Base-by-base conservation (phyloP, 1,140 invertebrate species). In the Nasonia vitripennis region DNA sequence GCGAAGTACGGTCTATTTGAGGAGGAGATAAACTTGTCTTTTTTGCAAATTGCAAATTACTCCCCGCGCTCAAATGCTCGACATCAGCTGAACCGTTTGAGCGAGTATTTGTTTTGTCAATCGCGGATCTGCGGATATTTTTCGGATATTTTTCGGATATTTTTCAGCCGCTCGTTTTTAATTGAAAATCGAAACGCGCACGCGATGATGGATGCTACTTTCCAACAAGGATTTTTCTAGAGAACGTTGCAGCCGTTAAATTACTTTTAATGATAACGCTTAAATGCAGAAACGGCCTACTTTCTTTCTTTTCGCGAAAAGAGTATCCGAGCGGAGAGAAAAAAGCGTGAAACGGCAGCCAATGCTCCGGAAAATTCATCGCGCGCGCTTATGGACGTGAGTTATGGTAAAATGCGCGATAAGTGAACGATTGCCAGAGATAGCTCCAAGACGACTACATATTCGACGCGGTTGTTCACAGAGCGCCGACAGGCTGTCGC, bases 401-500 rank as follows among this genome's bases (percentile, higher is more conserved):
- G 41, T 41, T 41, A 41, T 41, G 41, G 41, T 41, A 41, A 7
- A 41, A 48, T 48, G 27, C 27, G 12, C 45, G 45, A 48, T 48
- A 48, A 48, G 27, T 27, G 27, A 27, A 27, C 27, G 27, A 27
- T 27, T 27, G 27, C 27, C 27, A 27, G 12, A 48, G 45, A 48
- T 3, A 12, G 1, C 6, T 27, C 45, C 12, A 48, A 48, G 12
- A 2, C 45, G n/a, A n/a, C 45, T 10, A 11, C 45, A 10, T 27
- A 27, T 12, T 37, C 4, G 5, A 37, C 3, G 34, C 34, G 34
- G 34, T 5, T 37, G 87, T 81, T 81, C 83, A 34, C 91, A 97
- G 96, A 95, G 94, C 83, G 95, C 95, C 71, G 96, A 97, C 88
- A 93, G 95, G 37, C 91, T 98, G 79, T 94, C 95, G 87, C 94